Evolutionary conservation across 2,888 invertebrate species (phyloP), one percentile per base, ranked within the genome.

Genomic region (Chaetoderma sp.): DNA sequence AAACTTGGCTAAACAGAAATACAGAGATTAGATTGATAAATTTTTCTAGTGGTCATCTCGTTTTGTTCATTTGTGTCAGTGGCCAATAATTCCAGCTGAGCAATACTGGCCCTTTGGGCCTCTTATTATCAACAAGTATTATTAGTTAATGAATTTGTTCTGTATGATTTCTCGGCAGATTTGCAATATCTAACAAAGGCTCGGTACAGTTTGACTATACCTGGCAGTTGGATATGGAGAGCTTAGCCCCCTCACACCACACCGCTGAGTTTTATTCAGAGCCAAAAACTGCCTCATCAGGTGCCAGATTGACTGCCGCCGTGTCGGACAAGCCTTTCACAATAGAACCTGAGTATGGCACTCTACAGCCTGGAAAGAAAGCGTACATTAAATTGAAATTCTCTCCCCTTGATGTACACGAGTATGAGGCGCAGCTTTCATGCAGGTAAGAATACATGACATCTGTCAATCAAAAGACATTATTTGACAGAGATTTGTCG

Each of bases 161-260:
- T 52, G 27, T 52, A 18, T n/a, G 18, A 21, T 23, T 44, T 16
- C 16, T 5, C 32, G 39, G 13, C 72, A 85, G 85, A 42, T 75
- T 86, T 42, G 63, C 65, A 32, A 60, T 86, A 42, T 74, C 71
- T 30, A 86, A 86, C 74, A 80, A 82, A 33, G 86, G 84, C 3
- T 62, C 68, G 4, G 78, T 85, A 1, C 75, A 79, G 65, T 71
- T 86, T 70, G 83, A 84, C 67, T 86, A 82, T 76, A 81, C 68
- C 71, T 86, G 86, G 86, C 82, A 83, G 64, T 78, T 85, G 0
- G 73, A 83, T 1, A 80, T 83, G 83, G 86, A 86, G 68, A 81
- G 79, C 67, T 77, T 78, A 59, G 75, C 76, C 2, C 77, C 79
- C 8, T 68, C 75, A 21, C 79, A 80, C 33, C 77, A 82, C 44